These are phyloP conservation scores for Labeo calbasu DNA, from an alignment of 2,797 vertebrate genomes.

Conservation along the genomic window DNA sequence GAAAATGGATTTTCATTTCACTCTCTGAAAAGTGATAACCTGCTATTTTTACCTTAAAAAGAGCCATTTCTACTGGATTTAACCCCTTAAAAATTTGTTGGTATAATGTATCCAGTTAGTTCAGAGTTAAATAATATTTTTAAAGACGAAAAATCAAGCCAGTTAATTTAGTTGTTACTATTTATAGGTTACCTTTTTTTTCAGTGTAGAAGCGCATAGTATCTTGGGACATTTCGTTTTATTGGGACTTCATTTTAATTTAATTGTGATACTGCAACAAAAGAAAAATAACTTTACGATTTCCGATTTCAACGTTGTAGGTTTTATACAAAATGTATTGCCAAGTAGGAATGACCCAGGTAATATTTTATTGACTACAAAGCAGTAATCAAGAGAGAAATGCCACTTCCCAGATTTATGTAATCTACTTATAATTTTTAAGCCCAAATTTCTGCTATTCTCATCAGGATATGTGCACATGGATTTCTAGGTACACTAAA, in stretches of 20 bases:
- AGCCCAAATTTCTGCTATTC: constrained; percentile 52
- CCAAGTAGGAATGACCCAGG: constrained; percentile 58
- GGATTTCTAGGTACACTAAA: constrained; percentile 38
- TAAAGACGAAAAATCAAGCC: too few species aligned
- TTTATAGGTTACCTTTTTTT: not conserved
- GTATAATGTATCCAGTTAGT: too few species aligned
- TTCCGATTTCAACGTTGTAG: not conserved
- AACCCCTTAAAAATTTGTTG: too few species aligned
- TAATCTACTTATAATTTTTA: constrained; percentile 62
- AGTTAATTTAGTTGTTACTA: not conserved
- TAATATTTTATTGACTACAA: constrained; percentile 62
- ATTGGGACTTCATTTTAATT: not conserved
- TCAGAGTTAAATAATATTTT: too few species aligned
- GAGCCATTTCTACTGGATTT: too few species aligned
- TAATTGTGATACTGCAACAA: not conserved
- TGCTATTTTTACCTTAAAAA: too few species aligned
- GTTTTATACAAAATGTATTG: not conserved
- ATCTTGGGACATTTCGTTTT: not conserved
- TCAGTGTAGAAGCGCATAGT: not conserved
- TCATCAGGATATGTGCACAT: constrained; percentile 14
- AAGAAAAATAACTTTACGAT: not conserved
- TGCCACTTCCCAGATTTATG: constrained; percentile 55
- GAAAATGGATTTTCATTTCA: too few species aligned
- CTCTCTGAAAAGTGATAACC: too few species aligned
- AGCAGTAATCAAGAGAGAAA: constrained; percentile 33